phyloP scores from a whole-genome alignment of 2,888 invertebrate species.

The Agrilus biguttatus region DNA sequence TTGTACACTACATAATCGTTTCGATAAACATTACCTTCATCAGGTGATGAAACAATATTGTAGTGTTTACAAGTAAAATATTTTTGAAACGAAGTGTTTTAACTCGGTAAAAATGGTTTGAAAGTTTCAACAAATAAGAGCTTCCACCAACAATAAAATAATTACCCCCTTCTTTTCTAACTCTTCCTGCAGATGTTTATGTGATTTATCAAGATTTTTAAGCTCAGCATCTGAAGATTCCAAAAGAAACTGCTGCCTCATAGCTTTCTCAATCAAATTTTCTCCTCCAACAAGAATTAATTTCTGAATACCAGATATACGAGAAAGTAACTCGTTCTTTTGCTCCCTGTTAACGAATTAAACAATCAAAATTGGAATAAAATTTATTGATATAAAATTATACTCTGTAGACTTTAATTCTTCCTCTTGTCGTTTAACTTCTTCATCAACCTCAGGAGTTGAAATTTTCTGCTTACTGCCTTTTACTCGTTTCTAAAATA shows the following conservation, averaged over 20 bases:
- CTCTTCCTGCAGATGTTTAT: constrained; percentile 66
- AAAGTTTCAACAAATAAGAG: too few species aligned
- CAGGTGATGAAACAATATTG: too few species aligned
- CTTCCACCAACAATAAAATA: too few species aligned
- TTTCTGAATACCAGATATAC: constrained; percentile 79
- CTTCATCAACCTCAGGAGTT: constrained; percentile 12
- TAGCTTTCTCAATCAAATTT: constrained; percentile 92
- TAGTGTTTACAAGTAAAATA: too few species aligned
- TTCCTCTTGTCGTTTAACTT: constrained; percentile 21
- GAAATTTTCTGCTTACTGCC: constrained; percentile 7
- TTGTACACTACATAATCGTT: too few species aligned
- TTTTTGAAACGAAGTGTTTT: too few species aligned
- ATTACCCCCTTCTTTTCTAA: constrained; percentile 77
- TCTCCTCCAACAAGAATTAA: constrained; percentile 97
- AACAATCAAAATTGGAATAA: constrained; percentile 1
- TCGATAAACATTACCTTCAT: too few species aligned
- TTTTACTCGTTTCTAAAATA: too few species aligned
- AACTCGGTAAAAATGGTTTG: too few species aligned
- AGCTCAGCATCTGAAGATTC: constrained; percentile 77
- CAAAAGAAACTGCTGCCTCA: constrained; percentile 78
- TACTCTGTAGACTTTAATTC: constrained; percentile 29
- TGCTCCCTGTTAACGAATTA: constrained; percentile 37
- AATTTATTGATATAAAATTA: constrained; percentile 9
- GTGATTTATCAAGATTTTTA: constrained; percentile 61
- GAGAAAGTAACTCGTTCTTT: constrained; percentile 70